A percentile compares a stretch with the other conserved stretches of the same genome.
phyloP scores from a whole-genome alignment of 2,797 vertebrate species.

The Melanogrammus aeglefinus region DNA sequence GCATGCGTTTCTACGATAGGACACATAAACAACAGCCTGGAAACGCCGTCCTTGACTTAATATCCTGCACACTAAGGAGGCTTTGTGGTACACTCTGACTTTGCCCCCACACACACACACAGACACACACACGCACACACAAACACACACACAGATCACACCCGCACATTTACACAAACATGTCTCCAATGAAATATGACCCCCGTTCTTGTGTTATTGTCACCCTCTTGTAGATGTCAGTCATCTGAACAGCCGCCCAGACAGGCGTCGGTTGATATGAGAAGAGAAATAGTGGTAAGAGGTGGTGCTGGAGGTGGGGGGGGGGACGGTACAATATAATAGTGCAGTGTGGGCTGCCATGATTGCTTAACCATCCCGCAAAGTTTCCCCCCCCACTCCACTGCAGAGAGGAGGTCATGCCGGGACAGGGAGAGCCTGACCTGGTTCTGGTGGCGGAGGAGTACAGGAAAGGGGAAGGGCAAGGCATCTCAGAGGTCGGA shows the following conservation, averaged over 20 bases:
- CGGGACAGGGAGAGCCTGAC: no score
- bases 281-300: neutral
- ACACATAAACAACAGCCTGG: neutral
- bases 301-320: no score
- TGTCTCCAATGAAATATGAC: no score
- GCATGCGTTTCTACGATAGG: neutral
- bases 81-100: neutral
- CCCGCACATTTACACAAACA: no score
- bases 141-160: no score
- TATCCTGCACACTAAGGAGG: no score
- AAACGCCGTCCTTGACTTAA: neutral
- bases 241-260: neutral
- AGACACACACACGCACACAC: no score
- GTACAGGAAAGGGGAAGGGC: slow-evolving; percentile 14
- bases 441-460: slow-evolving; percentile 1
- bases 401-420: no score
- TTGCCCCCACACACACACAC: neutral
- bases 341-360: neutral
- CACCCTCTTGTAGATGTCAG: no score
- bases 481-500: slow-evolving; percentile 26
- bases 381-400: neutral
- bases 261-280: neutral
- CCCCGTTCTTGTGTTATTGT: no score
- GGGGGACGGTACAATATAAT: neutral
- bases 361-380: neutral